phyloP scores from a whole-genome alignment of 2,888 invertebrate genomes.

The Epicampocera succincta region DNA sequence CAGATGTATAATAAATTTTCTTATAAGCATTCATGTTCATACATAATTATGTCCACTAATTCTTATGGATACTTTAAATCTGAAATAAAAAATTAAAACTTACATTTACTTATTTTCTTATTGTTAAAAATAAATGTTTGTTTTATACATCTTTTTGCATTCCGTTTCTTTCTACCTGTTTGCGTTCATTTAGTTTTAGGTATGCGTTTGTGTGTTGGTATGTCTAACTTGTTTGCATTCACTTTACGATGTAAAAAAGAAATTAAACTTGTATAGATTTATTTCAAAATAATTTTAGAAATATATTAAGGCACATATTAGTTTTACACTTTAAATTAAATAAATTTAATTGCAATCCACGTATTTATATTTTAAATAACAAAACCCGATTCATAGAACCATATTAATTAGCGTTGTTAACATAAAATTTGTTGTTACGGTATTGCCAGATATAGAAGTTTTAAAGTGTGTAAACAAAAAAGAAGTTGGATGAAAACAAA shows the following conservation, averaged over 20 bases:
- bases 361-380: slow-evolving; percentile 6
- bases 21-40: too few relatives aligned
- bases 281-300: not conserved
- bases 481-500: slow-evolving; percentile 16
- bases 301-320: slow-evolving; percentile 42
- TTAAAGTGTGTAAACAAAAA: not conserved
- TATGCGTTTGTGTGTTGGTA: slow-evolving; percentile 29
- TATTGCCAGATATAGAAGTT: slow-evolving; percentile 10
- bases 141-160: slow-evolving; percentile 61
- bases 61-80: too few relatives aligned
- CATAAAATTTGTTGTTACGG: not conserved
- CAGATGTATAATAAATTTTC: too few relatives aligned
- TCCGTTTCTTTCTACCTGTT: slow-evolving; percentile 63
- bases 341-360: slow-evolving; percentile 1
- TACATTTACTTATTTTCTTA: slow-evolving; percentile 30
- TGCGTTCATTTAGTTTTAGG: slow-evolving; percentile 37
- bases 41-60: too few relatives aligned
- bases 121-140: slow-evolving; percentile 29
- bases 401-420: slow-evolving; percentile 14
- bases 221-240: slow-evolving; percentile 60
- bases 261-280: not conserved
- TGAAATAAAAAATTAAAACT: not conserved
- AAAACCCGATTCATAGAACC: not conserved
- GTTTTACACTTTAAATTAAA: not conserved
- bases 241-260: slow-evolving; percentile 21